Evolutionary conservation across 2,113 vertebrate genomes (phyloP), one percentile per base, ranked within the genome.

Genomic region (Thermophis baileyi): DNA sequence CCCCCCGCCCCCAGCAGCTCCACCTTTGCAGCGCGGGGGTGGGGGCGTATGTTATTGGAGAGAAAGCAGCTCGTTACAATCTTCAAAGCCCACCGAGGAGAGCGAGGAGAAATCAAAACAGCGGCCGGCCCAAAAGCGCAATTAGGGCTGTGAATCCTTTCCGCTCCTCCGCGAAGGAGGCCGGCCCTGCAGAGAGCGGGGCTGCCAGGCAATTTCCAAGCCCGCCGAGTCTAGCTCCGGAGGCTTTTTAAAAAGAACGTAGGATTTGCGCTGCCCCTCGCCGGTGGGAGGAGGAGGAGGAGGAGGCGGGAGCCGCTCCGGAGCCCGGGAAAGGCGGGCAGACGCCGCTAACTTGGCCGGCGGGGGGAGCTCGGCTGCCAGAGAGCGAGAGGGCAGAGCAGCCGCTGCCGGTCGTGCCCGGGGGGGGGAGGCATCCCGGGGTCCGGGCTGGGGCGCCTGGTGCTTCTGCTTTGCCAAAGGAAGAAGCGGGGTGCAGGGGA

Each of bases 11-110:
- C 1, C 5, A 16, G 24, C 27, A 14, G 94, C 95, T 96, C 96
- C 97, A 93, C 97, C 97, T 97, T 50, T n/a, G 47, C 85, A 95
- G 97, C 97, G 97, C 2, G 97, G 96, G 96, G 96, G 96, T 10
- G 0, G 25, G 3, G 27, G 9, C 54, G 54, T 3, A 1, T 97
- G 97, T 96, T 97, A 94, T 97, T 89, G 95, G 95, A 97, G 97
- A 97, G 97, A 97, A 97, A 98, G 97, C 95, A 97, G 97, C 94
- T 96, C 96, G 97, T 97, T 97, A 97, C 96, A 96, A 96, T 96
- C 97, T 98, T 97, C 97, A 97, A 97, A 97, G 97, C 95, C 97
- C 97, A 97, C 98, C 97, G 97, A 95, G 3, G 97, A 97, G 97
- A 97, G 97, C 96, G 95, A 94, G 96, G 96, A 97, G 97, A 97